A percentile compares a stretch with the other conserved stretches of the same genome.
phyloP scores from a whole-genome alignment of 2,888 invertebrate species.

The Hydrotaea diabolus region DNA sequence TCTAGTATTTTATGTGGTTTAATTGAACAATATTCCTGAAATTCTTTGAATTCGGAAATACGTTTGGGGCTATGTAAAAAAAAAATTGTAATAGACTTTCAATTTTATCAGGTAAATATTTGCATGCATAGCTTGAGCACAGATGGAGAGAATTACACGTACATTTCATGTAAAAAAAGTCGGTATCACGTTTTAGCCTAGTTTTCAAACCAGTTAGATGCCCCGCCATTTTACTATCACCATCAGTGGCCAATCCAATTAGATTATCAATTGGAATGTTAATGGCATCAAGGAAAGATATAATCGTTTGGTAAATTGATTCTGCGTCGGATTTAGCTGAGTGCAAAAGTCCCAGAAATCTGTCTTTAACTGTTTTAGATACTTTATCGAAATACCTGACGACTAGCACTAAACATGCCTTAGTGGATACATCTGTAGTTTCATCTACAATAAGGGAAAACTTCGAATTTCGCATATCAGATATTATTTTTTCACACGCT shows the following conservation, averaged over 20 bases:
- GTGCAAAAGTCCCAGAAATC: too few relatives aligned
- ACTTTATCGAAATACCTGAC: conserved; percentile 20
- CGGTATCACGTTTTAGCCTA: conserved; percentile 6
- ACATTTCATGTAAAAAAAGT: conserved; percentile 52
- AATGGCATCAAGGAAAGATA: conserved; percentile 32
- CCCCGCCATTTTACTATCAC: conserved; percentile 40
- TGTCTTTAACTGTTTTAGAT: conserved; percentile 21
- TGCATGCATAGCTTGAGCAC: too few relatives aligned
- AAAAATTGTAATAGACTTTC: conserved; percentile 50
- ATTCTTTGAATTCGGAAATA: too few relatives aligned
- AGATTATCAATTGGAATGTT: conserved; percentile 42
- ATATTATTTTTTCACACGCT: neutral
- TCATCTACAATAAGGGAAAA: conserved; percentile 54
- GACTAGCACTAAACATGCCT: conserved; percentile 38
- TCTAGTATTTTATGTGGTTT: too few relatives aligned
- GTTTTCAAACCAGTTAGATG: conserved; percentile 43
- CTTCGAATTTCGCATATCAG: conserved; percentile 30
- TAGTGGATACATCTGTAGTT: conserved; percentile 40
- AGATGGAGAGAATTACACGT: conserved; percentile 39
- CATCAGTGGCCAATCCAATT: conserved; percentile 48
- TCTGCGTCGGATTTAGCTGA: too few relatives aligned
- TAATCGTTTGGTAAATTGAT: conserved; percentile 29
- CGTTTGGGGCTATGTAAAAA: conserved; percentile 54
- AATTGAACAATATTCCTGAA: too few relatives aligned
- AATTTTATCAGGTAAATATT: too few relatives aligned